A percentile compares a stretch with the other conserved stretches of the same genome.
phyloP scores from a whole-genome alignment of 2,113 vertebrate genomes.

The Alethe diademata region DNA sequence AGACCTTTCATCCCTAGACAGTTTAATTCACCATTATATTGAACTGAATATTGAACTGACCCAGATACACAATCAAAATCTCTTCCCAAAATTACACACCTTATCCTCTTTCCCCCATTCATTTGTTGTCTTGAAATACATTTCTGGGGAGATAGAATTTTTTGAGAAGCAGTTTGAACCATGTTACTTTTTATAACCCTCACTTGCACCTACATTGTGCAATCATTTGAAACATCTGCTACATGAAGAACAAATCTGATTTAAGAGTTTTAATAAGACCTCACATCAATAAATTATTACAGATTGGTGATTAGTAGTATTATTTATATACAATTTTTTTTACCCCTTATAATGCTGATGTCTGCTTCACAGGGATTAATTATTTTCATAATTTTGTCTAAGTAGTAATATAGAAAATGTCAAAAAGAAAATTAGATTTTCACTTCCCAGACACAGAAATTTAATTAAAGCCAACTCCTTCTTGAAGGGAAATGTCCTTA shows the following conservation, averaged over 20 bases:
- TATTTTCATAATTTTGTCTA: conserved; percentile 67
- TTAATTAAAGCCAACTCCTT: conserved; percentile 58
- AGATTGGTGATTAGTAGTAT: conserved; percentile 58
- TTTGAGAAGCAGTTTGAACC: background rate
- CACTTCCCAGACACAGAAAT: conserved; percentile 52
- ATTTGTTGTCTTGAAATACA: background rate
- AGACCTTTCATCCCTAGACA: background rate
- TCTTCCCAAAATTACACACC: background rate
- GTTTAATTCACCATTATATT: background rate
- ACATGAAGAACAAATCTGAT: conserved; percentile 29
- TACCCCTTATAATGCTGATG: conserved; percentile 37
- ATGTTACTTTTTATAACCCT: conserved; percentile 5
- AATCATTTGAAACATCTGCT: conserved; percentile 44
- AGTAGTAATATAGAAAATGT: conserved; percentile 62
- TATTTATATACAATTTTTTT: conserved; percentile 64
- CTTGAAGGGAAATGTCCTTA: conserved; percentile 57
- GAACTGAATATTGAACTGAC: background rate
- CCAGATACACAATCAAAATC: background rate
- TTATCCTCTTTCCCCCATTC: background rate
- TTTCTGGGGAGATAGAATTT: background rate
- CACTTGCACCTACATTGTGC: conserved; percentile 1
- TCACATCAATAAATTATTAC: conserved; percentile 56
- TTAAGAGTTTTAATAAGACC: conserved; percentile 56
- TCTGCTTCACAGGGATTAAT: conserved; percentile 65
- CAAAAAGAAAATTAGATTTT: conserved; percentile 72